Percentiles rank a stretch among this genome's conserved stretches.
These are phyloP conservation scores for Pygocentrus nattereri DNA, from an alignment of 2,797 vertebrate genomes.

Conservation along the genomic window DNA sequence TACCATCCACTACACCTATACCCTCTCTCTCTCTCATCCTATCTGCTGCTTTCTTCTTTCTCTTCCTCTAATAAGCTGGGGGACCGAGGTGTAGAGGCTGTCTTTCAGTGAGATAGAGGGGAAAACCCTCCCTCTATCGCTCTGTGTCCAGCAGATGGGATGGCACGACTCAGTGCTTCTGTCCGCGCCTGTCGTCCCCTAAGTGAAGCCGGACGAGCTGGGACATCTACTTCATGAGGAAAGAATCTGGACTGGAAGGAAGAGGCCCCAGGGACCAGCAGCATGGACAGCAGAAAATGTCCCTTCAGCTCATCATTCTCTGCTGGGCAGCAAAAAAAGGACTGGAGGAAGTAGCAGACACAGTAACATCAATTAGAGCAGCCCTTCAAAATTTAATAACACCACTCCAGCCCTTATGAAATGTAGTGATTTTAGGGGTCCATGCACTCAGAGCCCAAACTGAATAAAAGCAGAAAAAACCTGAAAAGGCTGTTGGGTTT, in stretches of 20 bases:
- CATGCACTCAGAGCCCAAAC: not conserved
- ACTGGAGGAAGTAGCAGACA: constrained; percentile 22
- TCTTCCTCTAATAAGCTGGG: constrained; percentile 56
- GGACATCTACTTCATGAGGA: constrained; percentile 53
- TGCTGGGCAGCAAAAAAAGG: constrained; percentile 39
- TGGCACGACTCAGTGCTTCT: constrained; percentile 39
- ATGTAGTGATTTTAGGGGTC: constrained; percentile 17
- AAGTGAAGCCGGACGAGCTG: constrained; percentile 63
- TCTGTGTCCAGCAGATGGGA: constrained; percentile 21
- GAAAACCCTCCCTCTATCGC: constrained; percentile 23
- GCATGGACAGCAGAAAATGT: constrained; percentile 46
- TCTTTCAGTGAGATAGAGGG: constrained; percentile 30
- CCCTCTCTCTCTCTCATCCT: constrained; percentile 23
- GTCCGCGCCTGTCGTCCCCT: constrained; percentile 44
- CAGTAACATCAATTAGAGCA: constrained; percentile 47
- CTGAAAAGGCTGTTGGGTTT: constrained; percentile 11
- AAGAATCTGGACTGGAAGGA: constrained; percentile 49
- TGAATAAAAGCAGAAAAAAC: constrained; percentile 4
- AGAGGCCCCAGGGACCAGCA: constrained; percentile 37
- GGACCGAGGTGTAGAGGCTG: constrained; percentile 38
- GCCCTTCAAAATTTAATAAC: constrained; percentile 36
- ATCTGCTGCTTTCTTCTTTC: constrained; percentile 27
- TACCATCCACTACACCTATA: constrained; percentile 45
- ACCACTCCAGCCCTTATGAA: constrained; percentile 27
- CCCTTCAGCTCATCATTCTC: constrained; percentile 46